phyloP scores from a whole-genome alignment of 2,888 invertebrate genomes.

The Melanophora roralis region DNA sequence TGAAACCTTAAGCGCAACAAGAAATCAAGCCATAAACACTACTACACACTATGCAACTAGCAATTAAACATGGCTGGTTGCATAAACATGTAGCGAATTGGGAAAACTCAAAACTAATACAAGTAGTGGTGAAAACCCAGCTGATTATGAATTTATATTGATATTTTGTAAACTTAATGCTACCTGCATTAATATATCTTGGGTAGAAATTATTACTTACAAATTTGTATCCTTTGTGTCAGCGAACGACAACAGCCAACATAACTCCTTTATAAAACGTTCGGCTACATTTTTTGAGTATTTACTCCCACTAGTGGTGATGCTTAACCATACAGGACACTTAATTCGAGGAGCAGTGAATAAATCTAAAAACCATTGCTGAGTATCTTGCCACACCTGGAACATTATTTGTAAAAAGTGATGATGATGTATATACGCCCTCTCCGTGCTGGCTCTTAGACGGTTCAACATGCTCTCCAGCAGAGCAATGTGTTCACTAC shows the following conservation, averaged over 20 bases:
- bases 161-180: too few species aligned
- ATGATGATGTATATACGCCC: conserved; percentile 80
- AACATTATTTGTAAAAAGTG: conserved; percentile 78
- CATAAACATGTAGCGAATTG: too few species aligned
- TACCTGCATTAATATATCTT: too few species aligned
- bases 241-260: conserved; percentile 82
- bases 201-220: conserved; percentile 80
- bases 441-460: conserved; percentile 82
- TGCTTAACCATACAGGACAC: conserved; percentile 83
- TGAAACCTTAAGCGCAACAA: too few species aligned
- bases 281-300: conserved; percentile 77
- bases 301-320: conserved; percentile 77
- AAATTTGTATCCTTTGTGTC: conserved; percentile 94
- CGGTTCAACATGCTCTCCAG: conserved; percentile 86
- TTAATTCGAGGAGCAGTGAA: conserved; percentile 82
- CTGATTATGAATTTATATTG: too few species aligned
- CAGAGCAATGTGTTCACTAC: conserved; percentile 88
- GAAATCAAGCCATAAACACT: too few species aligned
- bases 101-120: too few species aligned
- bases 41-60: too few species aligned
- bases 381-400: conserved; percentile 77
- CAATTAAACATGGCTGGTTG: too few species aligned
- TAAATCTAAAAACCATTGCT: conserved; percentile 81
- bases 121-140: too few species aligned
- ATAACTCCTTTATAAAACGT: conserved; percentile 80